These are phyloP conservation scores for Crotalus horridus DNA, from an alignment of 2,113 vertebrate genomes.

Conservation along the genomic window DNA sequence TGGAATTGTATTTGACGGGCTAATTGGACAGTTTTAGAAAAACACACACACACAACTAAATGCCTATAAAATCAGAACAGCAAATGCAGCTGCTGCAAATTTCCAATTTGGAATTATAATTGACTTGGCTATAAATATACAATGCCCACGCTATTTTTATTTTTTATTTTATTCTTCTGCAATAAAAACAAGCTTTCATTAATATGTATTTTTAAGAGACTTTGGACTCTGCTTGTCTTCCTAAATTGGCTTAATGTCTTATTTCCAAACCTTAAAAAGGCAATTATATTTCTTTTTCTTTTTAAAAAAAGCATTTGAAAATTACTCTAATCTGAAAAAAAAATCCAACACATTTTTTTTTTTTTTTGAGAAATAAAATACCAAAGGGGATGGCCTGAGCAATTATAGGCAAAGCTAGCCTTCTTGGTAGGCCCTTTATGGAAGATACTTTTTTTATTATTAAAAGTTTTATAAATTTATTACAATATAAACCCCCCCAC, in stretches of 20 bases:
- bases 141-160: neutral
- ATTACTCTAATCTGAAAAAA: conserved; percentile 18
- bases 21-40: neutral
- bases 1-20: neutral
- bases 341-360: neutral
- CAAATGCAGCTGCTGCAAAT: neutral
- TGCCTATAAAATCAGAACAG: neutral
- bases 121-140: neutral
- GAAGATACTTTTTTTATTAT: neutral
- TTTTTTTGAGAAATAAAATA: neutral
- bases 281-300: conserved; percentile 3
- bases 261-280: conserved; percentile 1
- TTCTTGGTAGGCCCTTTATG: neutral
- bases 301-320: neutral
- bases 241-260: neutral
- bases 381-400: neutral
- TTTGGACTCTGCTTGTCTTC: neutral
- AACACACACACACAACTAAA: neutral
- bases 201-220: neutral
- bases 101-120: neutral
- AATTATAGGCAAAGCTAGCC: neutral
- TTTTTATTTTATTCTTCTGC: neutral
- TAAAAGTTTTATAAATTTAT: too few relatives aligned
- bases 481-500: too few relatives aligned
- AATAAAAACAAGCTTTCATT: neutral